phyloP scores from a whole-genome alignment of 2,888 invertebrate species.

The Bembecia ichneumoniformis region DNA sequence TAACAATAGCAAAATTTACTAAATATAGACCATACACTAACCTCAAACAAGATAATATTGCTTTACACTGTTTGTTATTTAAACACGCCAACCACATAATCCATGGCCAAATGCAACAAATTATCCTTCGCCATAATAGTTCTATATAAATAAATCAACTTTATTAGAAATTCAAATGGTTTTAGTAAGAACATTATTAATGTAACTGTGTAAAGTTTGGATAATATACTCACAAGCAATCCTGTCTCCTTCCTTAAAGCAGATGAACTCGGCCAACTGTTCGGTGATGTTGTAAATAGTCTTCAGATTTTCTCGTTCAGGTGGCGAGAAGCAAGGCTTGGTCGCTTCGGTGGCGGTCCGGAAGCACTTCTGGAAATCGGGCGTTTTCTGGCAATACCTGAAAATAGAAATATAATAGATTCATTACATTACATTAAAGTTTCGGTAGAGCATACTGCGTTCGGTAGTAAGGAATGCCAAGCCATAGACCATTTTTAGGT shows the following conservation, averaged over 20 bases:
- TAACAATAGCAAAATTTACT: no score
- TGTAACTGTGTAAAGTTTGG: no score
- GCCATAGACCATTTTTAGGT: no score
- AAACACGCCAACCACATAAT: background rate
- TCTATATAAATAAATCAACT: background rate
- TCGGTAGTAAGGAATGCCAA: no score
- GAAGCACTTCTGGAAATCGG: constrained; percentile 49
- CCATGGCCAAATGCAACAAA: background rate
- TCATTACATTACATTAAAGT: no score
- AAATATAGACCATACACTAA: no score
- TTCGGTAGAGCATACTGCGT: no score
- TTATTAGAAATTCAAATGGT: background rate
- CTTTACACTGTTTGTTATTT: no score
- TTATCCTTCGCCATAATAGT: background rate
- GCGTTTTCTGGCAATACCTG: constrained; percentile 55
- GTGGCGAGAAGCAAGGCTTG: constrained; percentile 74
- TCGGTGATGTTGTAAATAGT: constrained; percentile 77
- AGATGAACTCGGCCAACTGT: constrained; percentile 80
- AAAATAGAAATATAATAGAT: background rate
- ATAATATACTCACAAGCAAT: constrained; percentile 80
- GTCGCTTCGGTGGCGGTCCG: constrained; percentile 28
- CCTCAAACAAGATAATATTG: no score
- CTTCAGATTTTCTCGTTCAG: constrained; percentile 75
- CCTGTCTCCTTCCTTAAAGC: constrained; percentile 85
- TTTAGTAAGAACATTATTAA: no score